Base-by-base conservation (phyloP, 2,113 vertebrate genomes). In the Speoplatyrhinus poulsoni region DNA sequence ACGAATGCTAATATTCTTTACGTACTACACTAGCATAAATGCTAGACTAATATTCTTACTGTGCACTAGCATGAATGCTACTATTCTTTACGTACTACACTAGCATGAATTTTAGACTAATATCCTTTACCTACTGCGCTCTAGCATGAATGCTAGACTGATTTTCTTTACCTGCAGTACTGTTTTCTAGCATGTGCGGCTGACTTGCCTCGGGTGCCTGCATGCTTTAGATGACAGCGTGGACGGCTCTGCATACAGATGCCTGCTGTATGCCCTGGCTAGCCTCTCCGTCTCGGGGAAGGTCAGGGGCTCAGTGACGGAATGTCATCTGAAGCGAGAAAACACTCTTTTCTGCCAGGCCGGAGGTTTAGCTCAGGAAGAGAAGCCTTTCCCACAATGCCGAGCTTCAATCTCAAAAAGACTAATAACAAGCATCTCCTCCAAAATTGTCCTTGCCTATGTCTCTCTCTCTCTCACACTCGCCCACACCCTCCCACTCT, bases 331-430 rank as follows among this genome's bases (percentile, higher is more conserved):
- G 12, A 19, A 59, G 52, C 60, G 55, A 64, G 68, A 64, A 36
- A 53, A 48, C 48, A 61, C 12, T 33, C 65, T 67, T 79, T 81
- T 81, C 68, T 62, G 46, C 57, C 9, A 32, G 64, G 48, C 72
- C 65, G 69, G 69, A 77, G 81, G 75, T 88, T 72, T 52, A 46
- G 60, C 72, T 70, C 67, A 59, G 75, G 61, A 82, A 83, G 67
- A 82, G 72, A 46, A 75, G 69, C 69, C 67, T 69, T 84, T 88
- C 83, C 82, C 85, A 85, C 77, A 79, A 65, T 75, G 67, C 67
- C 48, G 47, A 68, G 72, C 59, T 46, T 19, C 0, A 12, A 33
- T 75, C 67, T 57, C 56, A 76, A 77, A 76, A 77, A 70, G 69
- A 80, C 61, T n/a, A 77, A 71, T 17, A 41, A 16, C 32, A 50